Base-by-base conservation (phyloP, 2,888 invertebrate genomes). In the Hypena proboscidalis region DNA sequence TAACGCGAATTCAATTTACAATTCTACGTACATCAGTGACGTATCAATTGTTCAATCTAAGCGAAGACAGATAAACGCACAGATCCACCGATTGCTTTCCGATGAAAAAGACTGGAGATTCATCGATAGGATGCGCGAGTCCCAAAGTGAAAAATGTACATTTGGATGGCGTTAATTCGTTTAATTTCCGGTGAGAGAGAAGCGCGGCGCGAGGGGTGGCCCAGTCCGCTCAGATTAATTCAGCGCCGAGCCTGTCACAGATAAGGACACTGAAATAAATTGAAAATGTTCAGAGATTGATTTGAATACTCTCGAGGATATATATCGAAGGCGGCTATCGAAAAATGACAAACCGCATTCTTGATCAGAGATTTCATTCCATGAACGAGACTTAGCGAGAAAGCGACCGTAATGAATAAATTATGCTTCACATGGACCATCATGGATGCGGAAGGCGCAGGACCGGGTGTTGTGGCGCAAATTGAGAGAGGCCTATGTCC, bases 101-200 rank as follows among this genome's bases (percentile, higher is more conserved):
- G 80, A 85, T 87, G 88, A 84, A 88, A 89, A 83, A 87, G 83
- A 85, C 84, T 83, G 70, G 70, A 86, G 88, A 87, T 89, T 80
- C 85, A 80, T 89, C 81, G 88, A 89, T 89, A 83, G 85, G 80
- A 85, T 78, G 82, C 87, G 85, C 83, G 80, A 85, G 75, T 83
- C 70, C 82, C 85, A 81, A 84, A 89, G 90, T 90, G 90, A 90
- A 90, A 90, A 90, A 90, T 90, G 90, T 89, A 90, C 90, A 87
- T 90, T 90, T 88, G 89, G 90, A 90, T 86, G 86, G 90, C 89
- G 90, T 90, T 91, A 91, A 91, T 91, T 91, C 91, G 90, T 90
- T 91, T 91, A 91, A 91, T 91, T 91, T 91, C 91, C 91, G 91
- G 90, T 84, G 85, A 82, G 87, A 79, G 79, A 75, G 72, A 57